Conservation (phyloP, 2,113 vertebrate species). For the Polyodon spathula region DNA sequence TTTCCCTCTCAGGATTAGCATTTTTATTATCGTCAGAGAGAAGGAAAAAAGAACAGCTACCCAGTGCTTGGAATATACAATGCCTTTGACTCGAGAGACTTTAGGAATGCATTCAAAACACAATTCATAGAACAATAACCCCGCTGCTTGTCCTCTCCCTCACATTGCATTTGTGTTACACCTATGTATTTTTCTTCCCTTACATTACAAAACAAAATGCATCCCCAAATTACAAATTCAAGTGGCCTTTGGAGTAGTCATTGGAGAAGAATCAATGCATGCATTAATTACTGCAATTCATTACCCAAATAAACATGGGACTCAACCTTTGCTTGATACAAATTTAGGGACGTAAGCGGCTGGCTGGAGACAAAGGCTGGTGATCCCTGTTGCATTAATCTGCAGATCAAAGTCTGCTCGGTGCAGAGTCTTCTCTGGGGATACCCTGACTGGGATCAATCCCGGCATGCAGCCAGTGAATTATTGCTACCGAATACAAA, state of each 20-base stretch:
- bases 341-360: conserved; percentile 65
- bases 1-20: conserved; percentile 58
- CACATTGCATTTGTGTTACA: conserved; percentile 55
- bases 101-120: conserved; percentile 70
- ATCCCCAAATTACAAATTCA: conserved; percentile 91
- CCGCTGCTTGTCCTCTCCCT: conserved; percentile 37
- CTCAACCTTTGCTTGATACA: conserved; percentile 77
- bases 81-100: conserved; percentile 38
- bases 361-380: conserved; percentile 77
- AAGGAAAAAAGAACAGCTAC: conserved; percentile 29
- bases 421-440: conserved; percentile 69
- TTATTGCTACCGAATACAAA: conserved; percentile 91
- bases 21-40: conserved; percentile 57
- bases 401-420: conserved; percentile 74
- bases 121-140: conserved; percentile 70
- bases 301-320: conserved; percentile 92
- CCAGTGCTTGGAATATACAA: conserved; percentile 10
- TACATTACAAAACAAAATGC: conserved; percentile 40
- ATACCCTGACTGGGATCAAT: conserved; percentile 76
- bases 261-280: conserved; percentile 81
- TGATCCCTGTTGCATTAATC: conserved; percentile 78
- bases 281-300: conserved; percentile 97
- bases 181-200: conserved; percentile 39
- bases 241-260: conserved; percentile 80
- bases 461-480: conserved; percentile 68